phyloP scores from a whole-genome alignment of 2,797 vertebrate species.

The Clamator glandarius region DNA sequence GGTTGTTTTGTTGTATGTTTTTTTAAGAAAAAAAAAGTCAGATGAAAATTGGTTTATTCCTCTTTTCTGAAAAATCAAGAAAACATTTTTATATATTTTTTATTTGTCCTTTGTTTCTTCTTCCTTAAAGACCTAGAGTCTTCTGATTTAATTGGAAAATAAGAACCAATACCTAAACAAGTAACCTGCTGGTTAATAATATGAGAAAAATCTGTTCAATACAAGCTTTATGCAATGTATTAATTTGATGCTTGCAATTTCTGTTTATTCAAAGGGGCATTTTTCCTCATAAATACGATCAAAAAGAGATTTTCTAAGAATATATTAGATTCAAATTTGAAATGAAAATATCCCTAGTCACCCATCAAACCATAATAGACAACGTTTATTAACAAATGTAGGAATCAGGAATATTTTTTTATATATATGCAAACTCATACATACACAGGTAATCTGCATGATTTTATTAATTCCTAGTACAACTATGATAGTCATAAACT shows the following conservation, averaged over 20 bases:
- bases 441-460: neutral
- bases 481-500: neutral
- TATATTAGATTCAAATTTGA: neutral
- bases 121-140: fast-evolving
- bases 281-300: neutral
- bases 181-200: neutral
- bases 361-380: neutral
- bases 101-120: neutral
- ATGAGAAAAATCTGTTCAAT: neutral
- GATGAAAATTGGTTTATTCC: neutral
- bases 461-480: neutral
- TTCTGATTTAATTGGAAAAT: neutral
- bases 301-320: neutral
- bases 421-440: neutral
- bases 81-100: neutral
- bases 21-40: neutral
- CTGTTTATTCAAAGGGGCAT: neutral
- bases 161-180: neutral
- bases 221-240: neutral
- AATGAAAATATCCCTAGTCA: neutral
- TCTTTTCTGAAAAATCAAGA: neutral
- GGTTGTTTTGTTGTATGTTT: too few species aligned
- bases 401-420: neutral
- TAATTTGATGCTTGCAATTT: neutral
- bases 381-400: neutral